Conservation (phyloP, 2,888 invertebrate species). For the Perizoma affinitatum region DNA sequence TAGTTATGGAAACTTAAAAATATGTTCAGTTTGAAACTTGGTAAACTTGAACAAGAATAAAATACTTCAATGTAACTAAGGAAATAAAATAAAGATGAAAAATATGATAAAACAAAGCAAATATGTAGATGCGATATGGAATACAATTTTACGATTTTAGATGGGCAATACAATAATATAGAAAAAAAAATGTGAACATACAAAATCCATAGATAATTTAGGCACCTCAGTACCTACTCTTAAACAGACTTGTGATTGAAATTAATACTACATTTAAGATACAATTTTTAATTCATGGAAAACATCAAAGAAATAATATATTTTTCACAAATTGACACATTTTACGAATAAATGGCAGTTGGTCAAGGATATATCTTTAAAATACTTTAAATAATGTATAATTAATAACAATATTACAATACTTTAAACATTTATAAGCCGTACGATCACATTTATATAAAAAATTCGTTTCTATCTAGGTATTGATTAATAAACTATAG, state of each 20-base stretch:
- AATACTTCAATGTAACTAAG: conserved; percentile 25
- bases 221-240: too few species aligned
- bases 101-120: conserved; percentile 5
- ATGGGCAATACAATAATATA: too few species aligned
- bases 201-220: too few species aligned
- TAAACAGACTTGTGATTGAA: conserved; percentile 13
- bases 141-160: too few species aligned
- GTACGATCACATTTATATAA: conserved; percentile 48
- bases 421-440: conserved; percentile 48
- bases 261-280: conserved; percentile 37
- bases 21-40: conserved; percentile 21
- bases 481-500: conserved; percentile 7
- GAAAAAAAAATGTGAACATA: too few species aligned
- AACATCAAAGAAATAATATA: conserved; percentile 55
- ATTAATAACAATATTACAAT: conserved; percentile 35
- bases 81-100: conserved; percentile 20
- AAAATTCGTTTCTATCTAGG: conserved; percentile 34
- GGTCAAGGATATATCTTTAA: conserved; percentile 53
- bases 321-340: conserved; percentile 69
- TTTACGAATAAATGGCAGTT: conserved; percentile 56
- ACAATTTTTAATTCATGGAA: conserved; percentile 57
- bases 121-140: not conserved
- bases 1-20: not conserved
- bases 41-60: conserved; percentile 19
- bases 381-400: conserved; percentile 30